Evolutionary conservation across 2,797 vertebrate species (phyloP).

Genomic region (Halcyon badia): DNA sequence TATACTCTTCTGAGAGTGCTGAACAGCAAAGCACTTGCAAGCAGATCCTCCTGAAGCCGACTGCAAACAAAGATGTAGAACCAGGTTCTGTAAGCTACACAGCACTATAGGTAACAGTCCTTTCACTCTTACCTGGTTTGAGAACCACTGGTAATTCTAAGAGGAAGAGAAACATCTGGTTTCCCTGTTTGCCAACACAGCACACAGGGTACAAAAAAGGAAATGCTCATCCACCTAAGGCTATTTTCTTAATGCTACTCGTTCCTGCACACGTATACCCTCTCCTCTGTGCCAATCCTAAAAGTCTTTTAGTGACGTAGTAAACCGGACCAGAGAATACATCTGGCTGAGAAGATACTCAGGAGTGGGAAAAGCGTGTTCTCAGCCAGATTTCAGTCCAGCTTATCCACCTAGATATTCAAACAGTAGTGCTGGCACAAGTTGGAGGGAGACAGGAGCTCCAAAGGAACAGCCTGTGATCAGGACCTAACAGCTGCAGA

Average conservation of each 20-base stretch:
- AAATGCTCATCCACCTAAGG: not conserved
- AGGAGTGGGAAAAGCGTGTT: not conserved
- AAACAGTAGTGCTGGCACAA: not conserved
- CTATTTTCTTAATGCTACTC: not conserved
- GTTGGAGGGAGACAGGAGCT: not conserved
- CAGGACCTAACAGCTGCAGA: constrained; percentile 1
- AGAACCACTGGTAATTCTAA: not conserved
- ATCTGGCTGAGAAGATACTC: not conserved
- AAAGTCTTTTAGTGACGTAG: not conserved
- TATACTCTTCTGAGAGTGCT: not conserved
- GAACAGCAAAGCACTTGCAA: not conserved
- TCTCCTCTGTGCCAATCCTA: not conserved
- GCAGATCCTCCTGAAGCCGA: not conserved
- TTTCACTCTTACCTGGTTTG: not conserved
- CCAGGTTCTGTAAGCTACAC: not conserved
- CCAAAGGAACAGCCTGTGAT: not conserved
- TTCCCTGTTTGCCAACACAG: not conserved
- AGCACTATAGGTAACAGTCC: not conserved
- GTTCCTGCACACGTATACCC: not conserved
- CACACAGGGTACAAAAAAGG: not conserved
- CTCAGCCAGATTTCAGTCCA: not conserved
- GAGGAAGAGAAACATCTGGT: not conserved
- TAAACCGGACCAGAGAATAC: not conserved
- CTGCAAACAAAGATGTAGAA: not conserved
- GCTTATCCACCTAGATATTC: not conserved